phyloP scores from a whole-genome alignment of 2,888 invertebrate species.

The Cyrtodaria siliqua region DNA sequence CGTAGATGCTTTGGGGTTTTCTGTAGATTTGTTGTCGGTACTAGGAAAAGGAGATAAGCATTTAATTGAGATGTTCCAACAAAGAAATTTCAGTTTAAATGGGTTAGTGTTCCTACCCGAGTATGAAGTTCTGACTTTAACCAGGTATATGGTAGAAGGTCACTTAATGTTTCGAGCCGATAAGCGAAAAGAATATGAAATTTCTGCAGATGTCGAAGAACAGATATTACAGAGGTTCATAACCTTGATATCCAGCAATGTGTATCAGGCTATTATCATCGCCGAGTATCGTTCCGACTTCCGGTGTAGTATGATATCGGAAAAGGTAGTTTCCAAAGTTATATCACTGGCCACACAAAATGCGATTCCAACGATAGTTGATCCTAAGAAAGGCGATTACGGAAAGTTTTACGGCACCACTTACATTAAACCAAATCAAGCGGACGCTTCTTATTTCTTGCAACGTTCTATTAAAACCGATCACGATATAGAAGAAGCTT shows the following conservation, averaged over 20 bases:
- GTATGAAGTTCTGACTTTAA: constrained; percentile 16
- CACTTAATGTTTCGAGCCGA: background rate
- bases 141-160: constrained; percentile 15
- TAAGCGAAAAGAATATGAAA: constrained; percentile 8
- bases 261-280: constrained; percentile 13
- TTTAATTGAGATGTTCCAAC: constrained; percentile 6
- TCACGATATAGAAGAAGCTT: constrained; percentile 5
- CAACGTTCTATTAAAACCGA: background rate
- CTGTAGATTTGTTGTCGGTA: constrained; percentile 29
- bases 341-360: constrained; percentile 2
- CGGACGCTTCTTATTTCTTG: constrained; percentile 19
- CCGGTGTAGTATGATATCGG: constrained; percentile 22
- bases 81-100: background rate
- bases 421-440: constrained; percentile 30
- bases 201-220: background rate
- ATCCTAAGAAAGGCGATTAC: constrained; percentile 39
- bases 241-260: background rate
- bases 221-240: background rate
- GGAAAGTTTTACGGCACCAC: constrained; percentile 24
- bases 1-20: constrained; percentile 15
- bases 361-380: constrained; percentile 23
- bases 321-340: background rate
- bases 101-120: constrained; percentile 3
- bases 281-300: constrained; percentile 47
- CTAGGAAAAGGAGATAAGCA: constrained; percentile 10